Evolutionary conservation across 2,113 vertebrate genomes (phyloP), one percentile per base, ranked within the genome.

Genomic region (Sorex araneus): DNA sequence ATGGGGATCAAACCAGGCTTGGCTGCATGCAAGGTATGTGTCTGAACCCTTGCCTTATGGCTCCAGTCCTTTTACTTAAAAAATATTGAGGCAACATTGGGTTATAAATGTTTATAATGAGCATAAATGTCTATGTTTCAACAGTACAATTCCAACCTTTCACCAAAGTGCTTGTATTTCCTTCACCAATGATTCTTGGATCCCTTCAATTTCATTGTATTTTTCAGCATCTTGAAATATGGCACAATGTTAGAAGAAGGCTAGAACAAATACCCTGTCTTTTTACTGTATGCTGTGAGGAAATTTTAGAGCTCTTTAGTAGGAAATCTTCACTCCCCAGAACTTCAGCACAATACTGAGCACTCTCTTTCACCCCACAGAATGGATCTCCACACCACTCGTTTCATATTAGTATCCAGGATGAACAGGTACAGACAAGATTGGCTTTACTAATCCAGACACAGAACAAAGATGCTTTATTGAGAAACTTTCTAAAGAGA

Each of bases 401-500:
- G 63, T 11, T 78, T 89, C 40, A 30, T 75, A 64, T 47, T 45
- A 89, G 23, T 57, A 70, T 45, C 71, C 69, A 18, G 8, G 47
- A 45, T 66, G 78, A 80, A 67, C 57, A 45, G 36, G 12, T 36
- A 34, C 0, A 30, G 70, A 34, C 34, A 86, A 82, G 34, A 77
- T 30, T 18, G 50, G 30, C 45, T 13, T 92, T 45, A 12, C 76
- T 70, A 36, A 81, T 23, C 64, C 75, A 93, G 27, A 3, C 7
- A 43, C 21, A 34, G 18, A 93, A 74, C 43, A 91, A 93, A 96
- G 45, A 73, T 32, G 21, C 32, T 92, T 89, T 73, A 74, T 30
- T 43, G 40, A 87, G 64, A 70, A 81, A 57, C 12, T 67, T 78
- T 75, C 81, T 40, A 0, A 70, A 77, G 66, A 92, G 32, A 93